Evolutionary conservation across 1,140 invertebrate genomes (phyloP).

Genomic region (Zophobas atratus): DNA sequence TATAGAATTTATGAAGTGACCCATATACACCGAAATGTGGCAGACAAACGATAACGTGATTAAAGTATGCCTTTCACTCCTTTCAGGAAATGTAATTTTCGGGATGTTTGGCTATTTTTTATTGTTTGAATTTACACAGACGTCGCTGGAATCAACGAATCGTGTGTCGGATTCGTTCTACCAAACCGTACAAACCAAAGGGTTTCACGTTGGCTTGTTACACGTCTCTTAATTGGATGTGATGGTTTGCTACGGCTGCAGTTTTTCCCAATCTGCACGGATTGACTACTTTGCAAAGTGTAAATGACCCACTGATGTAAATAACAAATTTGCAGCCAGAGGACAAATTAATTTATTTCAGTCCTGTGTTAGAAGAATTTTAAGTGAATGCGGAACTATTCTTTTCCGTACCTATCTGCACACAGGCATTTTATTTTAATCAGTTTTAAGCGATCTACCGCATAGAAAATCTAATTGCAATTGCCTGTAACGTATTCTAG

Average conservation of each 20-base stretch:
- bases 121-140: conserved; percentile 31
- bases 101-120: not conserved
- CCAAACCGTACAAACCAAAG: conserved; percentile 29
- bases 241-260: conserved; percentile 17
- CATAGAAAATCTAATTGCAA: no score
- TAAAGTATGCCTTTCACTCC: no score
- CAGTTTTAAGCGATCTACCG: no score
- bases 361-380: no score
- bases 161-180: conserved; percentile 1
- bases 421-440: no score
- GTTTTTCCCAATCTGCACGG: conserved; percentile 6
- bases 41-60: no score
- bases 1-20: no score
- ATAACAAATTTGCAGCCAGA: not conserved
- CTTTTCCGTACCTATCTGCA: no score
- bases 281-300: conserved; percentile 19
- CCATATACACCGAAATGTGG: no score
- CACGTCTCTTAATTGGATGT: conserved; percentile 31
- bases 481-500: no score
- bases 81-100: not conserved
- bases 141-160: conserved; percentile 14
- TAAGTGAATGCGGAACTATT: no score
- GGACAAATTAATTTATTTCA: not conserved
- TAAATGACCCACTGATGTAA: conserved; percentile 9
- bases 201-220: conserved; percentile 20